These are phyloP conservation scores for Amphipyra tragopoginis DNA, from an alignment of 2,888 invertebrate species.

Conservation along the genomic window DNA sequence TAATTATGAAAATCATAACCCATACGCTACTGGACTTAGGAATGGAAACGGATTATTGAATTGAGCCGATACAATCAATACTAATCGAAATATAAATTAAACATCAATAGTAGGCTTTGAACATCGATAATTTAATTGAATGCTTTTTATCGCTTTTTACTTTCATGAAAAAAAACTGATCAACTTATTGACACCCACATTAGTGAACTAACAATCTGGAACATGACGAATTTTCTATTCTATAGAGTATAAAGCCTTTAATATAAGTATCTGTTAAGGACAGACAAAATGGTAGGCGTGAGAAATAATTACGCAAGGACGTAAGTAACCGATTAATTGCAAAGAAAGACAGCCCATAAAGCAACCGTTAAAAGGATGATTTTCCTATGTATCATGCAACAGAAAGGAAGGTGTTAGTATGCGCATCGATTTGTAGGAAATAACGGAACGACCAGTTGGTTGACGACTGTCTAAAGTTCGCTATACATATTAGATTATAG, in stretches of 20 bases:
- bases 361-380: slow-evolving; percentile 45
- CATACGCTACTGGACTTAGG: no score
- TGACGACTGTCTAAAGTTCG: slow-evolving; percentile 68
- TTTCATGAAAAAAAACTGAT: no score
- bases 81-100: no score
- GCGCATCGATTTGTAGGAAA: slow-evolving; percentile 81
- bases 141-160: no score
- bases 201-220: background rate
- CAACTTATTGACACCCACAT: background rate
- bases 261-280: slow-evolving; percentile 45
- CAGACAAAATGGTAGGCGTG: slow-evolving; percentile 45
- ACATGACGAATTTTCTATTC: slow-evolving; percentile 52
- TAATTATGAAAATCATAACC: no score
- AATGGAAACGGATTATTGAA: no score
- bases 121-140: no score
- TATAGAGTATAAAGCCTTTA: slow-evolving; percentile 41
- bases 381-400: slow-evolving; percentile 52
- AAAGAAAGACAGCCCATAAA: slow-evolving; percentile 42
- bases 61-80: no score
- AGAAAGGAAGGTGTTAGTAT: slow-evolving; percentile 72
- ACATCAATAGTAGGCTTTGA: no score
- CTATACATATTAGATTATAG: slow-evolving; percentile 24
- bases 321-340: slow-evolving; percentile 25
- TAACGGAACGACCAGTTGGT: slow-evolving; percentile 83
- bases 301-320: slow-evolving; percentile 25